phyloP scores from a whole-genome alignment of 2,888 invertebrate species.

The Dryobotodes eremita region DNA sequence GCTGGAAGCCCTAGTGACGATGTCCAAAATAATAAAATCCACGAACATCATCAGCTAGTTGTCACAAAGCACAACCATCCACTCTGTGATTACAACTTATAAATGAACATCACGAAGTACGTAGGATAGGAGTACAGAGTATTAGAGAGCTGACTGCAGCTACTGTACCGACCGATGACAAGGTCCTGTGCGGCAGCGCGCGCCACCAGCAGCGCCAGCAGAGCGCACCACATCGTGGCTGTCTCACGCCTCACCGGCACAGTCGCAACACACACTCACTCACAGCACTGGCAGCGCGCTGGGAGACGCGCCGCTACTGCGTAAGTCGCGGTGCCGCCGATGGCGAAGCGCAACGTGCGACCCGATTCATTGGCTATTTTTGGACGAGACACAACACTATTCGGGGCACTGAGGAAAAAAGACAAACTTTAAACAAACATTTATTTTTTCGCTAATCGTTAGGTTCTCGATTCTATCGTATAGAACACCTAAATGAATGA shows the following conservation, averaged over 20 bases:
- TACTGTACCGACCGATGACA: slow-evolving; percentile 64
- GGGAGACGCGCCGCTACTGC: slow-evolving; percentile 38
- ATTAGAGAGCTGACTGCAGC: not conserved
- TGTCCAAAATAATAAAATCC: not conserved
- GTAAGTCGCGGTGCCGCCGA: slow-evolving; percentile 4
- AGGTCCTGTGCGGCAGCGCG: slow-evolving; percentile 52
- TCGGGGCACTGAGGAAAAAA: not conserved
- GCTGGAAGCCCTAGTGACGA: not conserved
- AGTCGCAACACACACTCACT: not conserved
- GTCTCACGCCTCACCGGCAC: not conserved
- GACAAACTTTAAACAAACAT: too few relatives aligned
- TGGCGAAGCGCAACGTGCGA: slow-evolving; percentile 20
- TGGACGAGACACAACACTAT: slow-evolving; percentile 31
- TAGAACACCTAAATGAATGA: too few relatives aligned
- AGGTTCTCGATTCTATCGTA: too few relatives aligned
- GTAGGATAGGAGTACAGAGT: not conserved
- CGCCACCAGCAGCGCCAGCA: slow-evolving; percentile 31
- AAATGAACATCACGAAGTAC: not conserved
- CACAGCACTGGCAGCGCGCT: slow-evolving; percentile 6
- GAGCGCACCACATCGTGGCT: slow-evolving; percentile 24
- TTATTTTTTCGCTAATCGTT: too few relatives aligned
- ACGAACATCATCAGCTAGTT: not conserved
- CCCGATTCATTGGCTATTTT: slow-evolving; percentile 54
- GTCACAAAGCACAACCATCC: not conserved
- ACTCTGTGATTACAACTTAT: not conserved